Conservation (phyloP, 2,113 vertebrate species). For the Cynocephalus volans region DNA sequence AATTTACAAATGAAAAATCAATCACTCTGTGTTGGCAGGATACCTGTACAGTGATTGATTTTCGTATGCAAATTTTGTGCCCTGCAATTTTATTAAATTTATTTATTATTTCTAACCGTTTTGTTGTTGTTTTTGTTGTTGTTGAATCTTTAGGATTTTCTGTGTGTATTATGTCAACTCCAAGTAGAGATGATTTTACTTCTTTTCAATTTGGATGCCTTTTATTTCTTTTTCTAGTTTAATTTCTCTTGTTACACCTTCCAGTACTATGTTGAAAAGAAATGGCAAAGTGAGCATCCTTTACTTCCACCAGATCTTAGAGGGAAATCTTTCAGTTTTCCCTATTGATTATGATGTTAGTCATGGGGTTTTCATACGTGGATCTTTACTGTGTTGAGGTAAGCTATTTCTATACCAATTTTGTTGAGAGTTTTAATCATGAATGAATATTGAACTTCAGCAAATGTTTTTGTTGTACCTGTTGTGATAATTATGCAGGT, state of each 20-base stretch:
- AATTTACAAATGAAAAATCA: too few species aligned
- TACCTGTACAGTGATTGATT: background rate
- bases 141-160: background rate
- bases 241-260: background rate
- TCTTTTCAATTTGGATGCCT: background rate
- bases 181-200: background rate
- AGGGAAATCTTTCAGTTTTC: background rate
- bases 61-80: background rate
- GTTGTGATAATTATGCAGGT: background rate
- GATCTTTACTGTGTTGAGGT: background rate
- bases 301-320: background rate
- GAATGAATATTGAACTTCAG: background rate
- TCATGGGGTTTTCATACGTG: background rate
- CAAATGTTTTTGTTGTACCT: background rate
- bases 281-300: background rate
- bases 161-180: background rate
- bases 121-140: background rate
- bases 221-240: background rate
- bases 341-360: background rate
- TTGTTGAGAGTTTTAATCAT: background rate
- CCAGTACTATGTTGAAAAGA: background rate
- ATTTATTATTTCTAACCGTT: background rate
- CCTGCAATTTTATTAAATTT: background rate
- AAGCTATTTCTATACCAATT: background rate
- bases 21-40: too few species aligned